phyloP scores from a whole-genome alignment of 2,888 invertebrate genomes.

The Patella caerulea region DNA sequence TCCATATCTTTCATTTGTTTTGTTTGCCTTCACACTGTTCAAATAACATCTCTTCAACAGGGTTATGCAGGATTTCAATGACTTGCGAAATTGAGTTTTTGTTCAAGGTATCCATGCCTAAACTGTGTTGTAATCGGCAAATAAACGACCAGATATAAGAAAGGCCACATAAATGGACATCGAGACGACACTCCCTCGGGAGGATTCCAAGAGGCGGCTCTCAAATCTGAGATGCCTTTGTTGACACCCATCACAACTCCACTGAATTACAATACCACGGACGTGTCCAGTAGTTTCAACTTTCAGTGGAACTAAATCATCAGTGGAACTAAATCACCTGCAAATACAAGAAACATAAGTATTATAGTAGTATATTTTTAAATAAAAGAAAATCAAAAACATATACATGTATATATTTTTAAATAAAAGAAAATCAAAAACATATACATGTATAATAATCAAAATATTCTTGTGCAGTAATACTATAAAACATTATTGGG shows the following conservation, averaged over 20 bases:
- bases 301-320: neutral
- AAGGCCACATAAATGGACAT: neutral
- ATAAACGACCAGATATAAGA: neutral
- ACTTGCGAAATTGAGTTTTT: neutral
- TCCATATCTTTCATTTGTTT: neutral
- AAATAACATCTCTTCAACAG: neutral
- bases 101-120: neutral
- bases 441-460: too few species aligned
- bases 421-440: too few species aligned
- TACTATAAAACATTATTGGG: too few species aligned
- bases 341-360: neutral
- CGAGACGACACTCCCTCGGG: neutral
- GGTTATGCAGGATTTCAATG: neutral
- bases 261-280: neutral
- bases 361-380: too few species aligned
- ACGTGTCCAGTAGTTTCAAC: neutral
- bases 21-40: neutral
- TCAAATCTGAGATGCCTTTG: neutral
- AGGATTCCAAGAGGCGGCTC: neutral
- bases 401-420: too few species aligned
- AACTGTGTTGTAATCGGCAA: neutral
- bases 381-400: too few species aligned
- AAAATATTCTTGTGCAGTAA: too few species aligned
- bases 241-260: neutral
- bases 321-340: too few species aligned